phyloP scores from a whole-genome alignment of 1,140 invertebrate genomes.

The Nasonia vitripennis region DNA sequence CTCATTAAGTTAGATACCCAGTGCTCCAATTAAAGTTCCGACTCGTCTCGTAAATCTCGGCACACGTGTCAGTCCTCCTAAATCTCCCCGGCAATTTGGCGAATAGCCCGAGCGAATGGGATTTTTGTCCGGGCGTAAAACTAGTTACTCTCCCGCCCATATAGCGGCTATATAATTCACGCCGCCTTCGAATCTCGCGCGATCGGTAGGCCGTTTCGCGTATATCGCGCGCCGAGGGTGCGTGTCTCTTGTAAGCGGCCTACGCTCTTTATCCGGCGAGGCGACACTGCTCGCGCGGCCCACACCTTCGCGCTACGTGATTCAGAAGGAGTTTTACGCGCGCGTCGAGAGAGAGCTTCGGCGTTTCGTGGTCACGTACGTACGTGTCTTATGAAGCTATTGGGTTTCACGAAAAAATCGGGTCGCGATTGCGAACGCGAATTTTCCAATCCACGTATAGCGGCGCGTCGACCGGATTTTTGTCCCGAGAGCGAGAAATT shows the following conservation, averaged over 20 bases:
- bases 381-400: background rate
- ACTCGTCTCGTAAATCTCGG: background rate
- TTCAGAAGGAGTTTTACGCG: background rate
- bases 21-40: background rate
- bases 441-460: background rate
- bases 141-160: background rate
- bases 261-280: slow-evolving; percentile 24
- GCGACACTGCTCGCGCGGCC: background rate
- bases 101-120: background rate
- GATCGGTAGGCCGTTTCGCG: slow-evolving; percentile 27
- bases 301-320: background rate
- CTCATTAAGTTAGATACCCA: background rate
- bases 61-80: background rate
- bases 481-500: slow-evolving; percentile 6
- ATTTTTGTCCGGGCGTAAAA: slow-evolving; percentile 19
- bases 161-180: slow-evolving; percentile 27
- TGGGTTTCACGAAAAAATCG: background rate
- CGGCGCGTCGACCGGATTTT: background rate
- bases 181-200: background rate
- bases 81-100: slow-evolving; percentile 26
- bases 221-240: slow-evolving; percentile 17
- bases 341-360: background rate
- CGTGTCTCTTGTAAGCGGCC: slow-evolving; percentile 23
- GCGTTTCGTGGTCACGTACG: background rate
- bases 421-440: background rate